Conservation (phyloP, 2,113 vertebrate species). For the Jaculus jaculus region DNA sequence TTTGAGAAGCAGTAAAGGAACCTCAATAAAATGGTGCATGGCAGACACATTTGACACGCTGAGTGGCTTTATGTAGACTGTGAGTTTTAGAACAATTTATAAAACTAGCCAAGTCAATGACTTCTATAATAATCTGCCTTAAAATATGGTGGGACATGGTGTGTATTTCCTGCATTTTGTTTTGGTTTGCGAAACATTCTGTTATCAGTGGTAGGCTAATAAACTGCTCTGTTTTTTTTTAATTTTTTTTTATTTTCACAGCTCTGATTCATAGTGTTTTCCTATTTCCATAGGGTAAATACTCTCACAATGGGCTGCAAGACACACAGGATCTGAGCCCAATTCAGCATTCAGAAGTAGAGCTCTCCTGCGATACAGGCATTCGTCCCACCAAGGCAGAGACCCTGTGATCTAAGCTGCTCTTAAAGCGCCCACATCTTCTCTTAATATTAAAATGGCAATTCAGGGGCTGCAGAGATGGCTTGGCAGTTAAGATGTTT, state of each 20-base stretch:
- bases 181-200: constrained; percentile 19
- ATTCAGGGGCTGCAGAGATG: no score
- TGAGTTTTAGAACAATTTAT: constrained; percentile 63
- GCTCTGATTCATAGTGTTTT: constrained; percentile 4
- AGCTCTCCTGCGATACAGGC: background rate
- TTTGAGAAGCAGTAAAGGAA: constrained; percentile 55
- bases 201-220: background rate
- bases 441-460: background rate
- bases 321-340: background rate
- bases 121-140: constrained; percentile 47
- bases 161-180: constrained; percentile 12
- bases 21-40: constrained; percentile 50
- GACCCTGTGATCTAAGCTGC: background rate
- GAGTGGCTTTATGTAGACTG: constrained; percentile 63
- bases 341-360: background rate
- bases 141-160: constrained; percentile 36
- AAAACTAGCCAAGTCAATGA: constrained; percentile 66
- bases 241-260: background rate
- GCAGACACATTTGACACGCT: constrained; percentile 50
- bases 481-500: no score
- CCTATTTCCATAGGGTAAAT: constrained; percentile 14
- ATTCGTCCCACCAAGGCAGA: background rate
- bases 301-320: background rate
- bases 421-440: background rate
- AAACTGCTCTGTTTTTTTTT: background rate